phyloP scores from a whole-genome alignment of 2,797 vertebrate species.

The Capromys pilorides region DNA sequence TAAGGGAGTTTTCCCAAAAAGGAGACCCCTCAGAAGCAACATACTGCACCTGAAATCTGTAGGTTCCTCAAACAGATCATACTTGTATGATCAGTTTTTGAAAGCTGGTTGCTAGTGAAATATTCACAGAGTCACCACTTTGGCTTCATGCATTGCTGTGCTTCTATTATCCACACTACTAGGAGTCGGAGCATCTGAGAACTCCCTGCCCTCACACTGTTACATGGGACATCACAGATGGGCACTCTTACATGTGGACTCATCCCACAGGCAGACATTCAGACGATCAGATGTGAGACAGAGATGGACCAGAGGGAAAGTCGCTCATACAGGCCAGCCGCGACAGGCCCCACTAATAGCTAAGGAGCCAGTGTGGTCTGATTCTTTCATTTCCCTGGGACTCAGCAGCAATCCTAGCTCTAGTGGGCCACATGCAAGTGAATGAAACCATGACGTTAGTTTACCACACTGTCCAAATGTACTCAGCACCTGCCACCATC shows the following conservation, averaged over 20 bases:
- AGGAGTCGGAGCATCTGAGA: background rate
- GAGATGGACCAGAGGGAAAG: background rate
- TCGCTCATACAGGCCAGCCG: background rate
- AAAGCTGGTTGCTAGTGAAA: background rate
- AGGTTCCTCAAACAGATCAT: background rate
- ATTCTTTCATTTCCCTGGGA: background rate
- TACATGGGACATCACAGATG: fast-evolving
- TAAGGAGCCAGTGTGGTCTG: background rate
- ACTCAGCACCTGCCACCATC: background rate
- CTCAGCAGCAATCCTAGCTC: background rate
- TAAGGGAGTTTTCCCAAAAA: background rate
- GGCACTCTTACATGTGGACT: no score
- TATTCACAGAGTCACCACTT: background rate
- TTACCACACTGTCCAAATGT: background rate
- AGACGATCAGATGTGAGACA: background rate
- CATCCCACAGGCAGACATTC: background rate
- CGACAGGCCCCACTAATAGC: background rate
- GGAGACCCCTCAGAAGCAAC: background rate
- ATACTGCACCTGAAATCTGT: background rate
- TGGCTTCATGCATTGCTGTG: background rate
- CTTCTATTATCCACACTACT: fast-evolving
- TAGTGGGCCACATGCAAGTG: background rate
- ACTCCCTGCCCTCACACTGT: background rate
- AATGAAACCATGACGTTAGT: background rate
- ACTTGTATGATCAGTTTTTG: background rate